These are phyloP conservation scores for Stichopus horrens DNA, from an alignment of 53 echinoderm and acorn worm species.

Conservation along the genomic window DNA sequence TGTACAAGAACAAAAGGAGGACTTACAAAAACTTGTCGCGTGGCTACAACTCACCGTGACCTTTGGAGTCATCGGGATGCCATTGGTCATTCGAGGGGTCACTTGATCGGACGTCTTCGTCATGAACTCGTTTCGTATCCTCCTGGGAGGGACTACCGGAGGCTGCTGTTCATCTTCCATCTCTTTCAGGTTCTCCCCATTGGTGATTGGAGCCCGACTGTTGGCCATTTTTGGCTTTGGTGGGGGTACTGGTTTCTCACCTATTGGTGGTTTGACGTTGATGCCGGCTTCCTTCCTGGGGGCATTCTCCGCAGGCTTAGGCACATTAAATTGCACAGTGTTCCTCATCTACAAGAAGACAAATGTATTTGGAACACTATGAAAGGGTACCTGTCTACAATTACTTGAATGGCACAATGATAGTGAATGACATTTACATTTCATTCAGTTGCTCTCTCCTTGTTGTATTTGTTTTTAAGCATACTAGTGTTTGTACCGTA, in stretches of 20 bases:
- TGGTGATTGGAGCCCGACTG: slow-evolving; percentile 84
- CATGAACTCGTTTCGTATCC: slow-evolving; percentile 82
- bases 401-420: too few species aligned
- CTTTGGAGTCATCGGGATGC: slow-evolving; percentile 94
- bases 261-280: neutral
- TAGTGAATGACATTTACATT: too few species aligned
- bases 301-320: slow-evolving; percentile 46
- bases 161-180: slow-evolving; percentile 56
- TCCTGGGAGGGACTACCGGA: slow-evolving; percentile 88
- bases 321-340: slow-evolving; percentile 65
- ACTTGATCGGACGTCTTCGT: slow-evolving; percentile 50
- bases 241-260: slow-evolving; percentile 60
- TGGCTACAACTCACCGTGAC: slow-evolving; percentile 70
- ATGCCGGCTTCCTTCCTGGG: neutral
- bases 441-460: too few species aligned
- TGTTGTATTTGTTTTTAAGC: too few species aligned
- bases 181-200: slow-evolving; percentile 83
- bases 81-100: slow-evolving; percentile 62
- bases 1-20: too few species aligned
- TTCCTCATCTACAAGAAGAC: slow-evolving; percentile 43
- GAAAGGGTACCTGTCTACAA: too few species aligned
- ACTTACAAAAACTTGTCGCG: too few species aligned
- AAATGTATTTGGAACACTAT: neutral
- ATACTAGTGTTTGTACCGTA: too few species aligned
- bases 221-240: slow-evolving; percentile 67